These are phyloP conservation scores for Perizoma affinitatum DNA, from an alignment of 2,888 invertebrate genomes.

Conservation along the genomic window DNA sequence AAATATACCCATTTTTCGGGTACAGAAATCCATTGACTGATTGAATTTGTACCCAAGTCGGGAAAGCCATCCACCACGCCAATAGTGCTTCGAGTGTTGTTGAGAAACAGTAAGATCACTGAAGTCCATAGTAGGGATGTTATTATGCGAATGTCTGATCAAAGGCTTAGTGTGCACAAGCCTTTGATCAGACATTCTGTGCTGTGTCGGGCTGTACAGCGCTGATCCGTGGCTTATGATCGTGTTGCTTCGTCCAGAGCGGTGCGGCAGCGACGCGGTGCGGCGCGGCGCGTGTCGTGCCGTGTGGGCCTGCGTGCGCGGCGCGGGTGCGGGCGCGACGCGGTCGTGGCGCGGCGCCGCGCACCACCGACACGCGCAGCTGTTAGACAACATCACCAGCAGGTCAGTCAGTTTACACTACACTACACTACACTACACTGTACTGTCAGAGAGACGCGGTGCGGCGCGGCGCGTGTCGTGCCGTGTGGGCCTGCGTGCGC, in stretches of 20 bases:
- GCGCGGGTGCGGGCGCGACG: slow-evolving; percentile 79
- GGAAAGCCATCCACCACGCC: too few relatives aligned
- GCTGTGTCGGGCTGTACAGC: too few relatives aligned
- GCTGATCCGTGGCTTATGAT: too few relatives aligned
- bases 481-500: slow-evolving; percentile 84
- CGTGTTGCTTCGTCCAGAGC: slow-evolving; percentile 10
- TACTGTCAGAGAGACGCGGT: slow-evolving; percentile 62
- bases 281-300: slow-evolving; percentile 87
- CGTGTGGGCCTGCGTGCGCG: slow-evolving; percentile 83
- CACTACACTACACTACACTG: background rate
- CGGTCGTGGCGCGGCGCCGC: slow-evolving; percentile 54
- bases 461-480: slow-evolving; percentile 87
- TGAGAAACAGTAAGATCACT: too few relatives aligned
- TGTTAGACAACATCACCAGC: slow-evolving; percentile 21
- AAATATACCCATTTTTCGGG: too few relatives aligned
- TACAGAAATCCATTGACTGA: too few relatives aligned
- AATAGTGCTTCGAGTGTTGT: too few relatives aligned
- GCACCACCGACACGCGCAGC: slow-evolving; percentile 27
- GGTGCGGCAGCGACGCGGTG: slow-evolving; percentile 68
- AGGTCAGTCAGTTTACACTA: slow-evolving; percentile 1
- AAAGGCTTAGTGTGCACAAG: too few relatives aligned
- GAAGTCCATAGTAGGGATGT: too few relatives aligned
- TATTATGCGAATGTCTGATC: too few relatives aligned
- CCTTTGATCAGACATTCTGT: too few relatives aligned
- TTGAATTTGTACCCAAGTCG: too few relatives aligned